phyloP scores from a whole-genome alignment of 2,888 invertebrate species.

The Boloria euphrosyne region DNA sequence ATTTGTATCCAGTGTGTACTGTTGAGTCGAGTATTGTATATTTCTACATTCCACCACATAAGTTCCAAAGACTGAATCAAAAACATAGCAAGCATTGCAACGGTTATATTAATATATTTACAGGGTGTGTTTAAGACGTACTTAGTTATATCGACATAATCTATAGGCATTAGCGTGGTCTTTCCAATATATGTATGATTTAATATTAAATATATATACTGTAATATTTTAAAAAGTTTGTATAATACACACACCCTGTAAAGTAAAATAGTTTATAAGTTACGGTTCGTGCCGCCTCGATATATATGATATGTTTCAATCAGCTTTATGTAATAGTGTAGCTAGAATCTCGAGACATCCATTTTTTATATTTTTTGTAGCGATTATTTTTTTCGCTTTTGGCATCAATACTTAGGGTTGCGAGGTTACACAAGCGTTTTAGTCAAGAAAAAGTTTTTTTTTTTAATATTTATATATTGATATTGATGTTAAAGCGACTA shows the following conservation, averaged over 20 bases:
- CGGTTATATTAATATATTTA: constrained; percentile 38
- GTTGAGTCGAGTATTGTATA: constrained; percentile 41
- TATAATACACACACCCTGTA: constrained; percentile 35
- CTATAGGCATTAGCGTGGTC: too few species aligned
- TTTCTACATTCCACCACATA: constrained; percentile 53
- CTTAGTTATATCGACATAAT: constrained; percentile 27
- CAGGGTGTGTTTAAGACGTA: constrained; percentile 40
- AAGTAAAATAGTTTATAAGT: constrained; percentile 39
- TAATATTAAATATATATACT: too few species aligned
- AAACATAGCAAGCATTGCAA: constrained; percentile 38
- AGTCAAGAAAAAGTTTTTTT: constrained; percentile 16
- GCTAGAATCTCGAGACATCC: constrained; percentile 32
- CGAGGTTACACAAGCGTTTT: constrained; percentile 14
- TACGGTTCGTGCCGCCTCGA: constrained; percentile 41
- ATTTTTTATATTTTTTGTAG: constrained; percentile 6
- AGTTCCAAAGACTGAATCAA: constrained; percentile 58
- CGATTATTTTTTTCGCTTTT: background rate
- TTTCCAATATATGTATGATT: too few species aligned
- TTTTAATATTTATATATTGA: constrained; percentile 5
- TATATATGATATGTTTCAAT: constrained; percentile 34
- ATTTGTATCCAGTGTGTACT: constrained; percentile 38
- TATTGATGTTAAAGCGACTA: constrained; percentile 3
- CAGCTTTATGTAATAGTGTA: constrained; percentile 38
- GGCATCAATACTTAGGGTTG: constrained; percentile 20
- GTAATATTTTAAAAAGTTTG: too few species aligned